Conservation (phyloP, 2,113 vertebrate species). For the Mobula hypostoma region DNA sequence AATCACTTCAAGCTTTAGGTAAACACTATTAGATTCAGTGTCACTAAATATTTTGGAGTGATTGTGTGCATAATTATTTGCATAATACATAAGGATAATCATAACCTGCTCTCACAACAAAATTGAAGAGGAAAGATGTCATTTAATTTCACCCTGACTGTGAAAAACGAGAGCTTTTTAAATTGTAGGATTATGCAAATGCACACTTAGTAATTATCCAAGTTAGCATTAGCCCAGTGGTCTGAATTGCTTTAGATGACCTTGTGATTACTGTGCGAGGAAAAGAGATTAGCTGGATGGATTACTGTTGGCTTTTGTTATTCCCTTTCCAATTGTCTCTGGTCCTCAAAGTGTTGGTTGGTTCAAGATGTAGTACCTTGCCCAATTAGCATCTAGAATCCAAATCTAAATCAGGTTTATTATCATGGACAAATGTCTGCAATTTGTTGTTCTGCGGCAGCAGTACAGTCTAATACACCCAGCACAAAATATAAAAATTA, state of each 20-base stretch:
- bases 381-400: neutral
- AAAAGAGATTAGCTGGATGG: neutral
- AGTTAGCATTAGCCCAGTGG: slow-evolving; percentile 15
- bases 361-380: neutral
- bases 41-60: slow-evolving; percentile 25
- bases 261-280: slow-evolving; percentile 7
- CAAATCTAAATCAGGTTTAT: too few species aligned
- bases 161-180: slow-evolving; percentile 20
- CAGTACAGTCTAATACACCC: too few species aligned
- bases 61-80: slow-evolving; percentile 29
- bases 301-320: neutral
- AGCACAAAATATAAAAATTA: too few species aligned
- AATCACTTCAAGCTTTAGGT: slow-evolving; percentile 15
- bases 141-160: slow-evolving; percentile 12
- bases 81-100: slow-evolving; percentile 17
- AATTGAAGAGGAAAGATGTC: neutral
- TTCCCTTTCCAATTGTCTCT: neutral
- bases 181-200: slow-evolving; percentile 32
- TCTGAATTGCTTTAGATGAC: slow-evolving; percentile 22
- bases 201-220: slow-evolving; percentile 19
- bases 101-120: slow-evolving; percentile 5
- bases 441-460: too few species aligned
- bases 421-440: too few species aligned
- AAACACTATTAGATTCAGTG: slow-evolving; percentile 25
- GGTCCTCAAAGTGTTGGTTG: neutral